phyloP scores from a whole-genome alignment of 2,888 invertebrate species.

The Tenthredo distinguenda region DNA sequence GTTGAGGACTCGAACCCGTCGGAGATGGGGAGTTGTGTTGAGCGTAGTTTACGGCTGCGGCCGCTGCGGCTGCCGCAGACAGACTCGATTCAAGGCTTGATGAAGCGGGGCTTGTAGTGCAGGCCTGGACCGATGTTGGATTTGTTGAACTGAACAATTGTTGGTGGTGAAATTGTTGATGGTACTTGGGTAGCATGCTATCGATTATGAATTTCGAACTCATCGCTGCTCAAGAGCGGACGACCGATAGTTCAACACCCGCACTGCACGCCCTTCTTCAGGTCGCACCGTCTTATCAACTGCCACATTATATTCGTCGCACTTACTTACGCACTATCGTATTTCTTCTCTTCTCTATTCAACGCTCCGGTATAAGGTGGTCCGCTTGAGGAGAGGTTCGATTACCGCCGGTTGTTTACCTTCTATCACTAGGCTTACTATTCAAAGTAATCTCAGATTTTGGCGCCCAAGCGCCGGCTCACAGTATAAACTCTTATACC shows the following conservation, averaged over 20 bases:
- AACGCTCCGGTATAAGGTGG: background rate
- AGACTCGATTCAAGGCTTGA: constrained; percentile 83
- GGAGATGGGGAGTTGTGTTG: constrained; percentile 80
- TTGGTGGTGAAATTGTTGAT: constrained; percentile 87
- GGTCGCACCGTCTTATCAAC: constrained; percentile 23
- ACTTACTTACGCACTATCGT: constrained; percentile 58
- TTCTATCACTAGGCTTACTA: background rate
- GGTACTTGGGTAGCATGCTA: constrained; percentile 98
- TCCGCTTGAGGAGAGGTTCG: background rate
- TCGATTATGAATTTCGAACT: constrained; percentile 98
- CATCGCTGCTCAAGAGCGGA: constrained; percentile 83
- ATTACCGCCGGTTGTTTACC: constrained; percentile 1
- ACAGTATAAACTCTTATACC: constrained; percentile 68
- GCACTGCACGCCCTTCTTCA: constrained; percentile 44
- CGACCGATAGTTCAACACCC: constrained; percentile 59
- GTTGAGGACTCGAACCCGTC: constrained; percentile 86
- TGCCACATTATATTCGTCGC: constrained; percentile 17
- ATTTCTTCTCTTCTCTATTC: constrained; percentile 58
- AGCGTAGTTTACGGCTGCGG: constrained; percentile 92
- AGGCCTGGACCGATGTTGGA: constrained; percentile 86
- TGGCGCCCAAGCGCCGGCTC: constrained; percentile 81
- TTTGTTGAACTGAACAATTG: constrained; percentile 85
- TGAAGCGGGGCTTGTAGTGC: constrained; percentile 76
- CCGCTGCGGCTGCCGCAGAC: constrained; percentile 80
- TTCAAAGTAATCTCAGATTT: constrained; percentile 68